phyloP scores from a whole-genome alignment of 2,888 invertebrate species.

The Mythimna loreyi region DNA sequence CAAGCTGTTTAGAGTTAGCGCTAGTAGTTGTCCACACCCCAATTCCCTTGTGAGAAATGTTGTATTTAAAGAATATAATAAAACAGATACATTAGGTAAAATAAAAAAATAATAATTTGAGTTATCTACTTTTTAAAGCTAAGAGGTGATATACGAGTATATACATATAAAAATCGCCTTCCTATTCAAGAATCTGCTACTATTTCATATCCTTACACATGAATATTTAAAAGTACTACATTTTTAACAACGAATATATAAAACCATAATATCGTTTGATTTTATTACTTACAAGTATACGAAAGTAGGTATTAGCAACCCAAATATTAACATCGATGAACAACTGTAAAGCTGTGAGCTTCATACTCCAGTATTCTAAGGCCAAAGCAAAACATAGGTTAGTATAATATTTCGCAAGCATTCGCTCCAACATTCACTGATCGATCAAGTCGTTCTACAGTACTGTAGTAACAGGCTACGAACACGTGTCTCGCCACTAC shows the following conservation, averaged over 20 bases:
- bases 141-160: no score
- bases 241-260: neutral
- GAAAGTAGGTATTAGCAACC: no score
- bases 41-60: no score
- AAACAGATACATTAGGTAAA: no score
- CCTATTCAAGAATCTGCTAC: neutral
- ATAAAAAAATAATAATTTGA: no score
- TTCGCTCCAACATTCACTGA: conserved; percentile 67
- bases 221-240: neutral
- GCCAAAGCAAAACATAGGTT: conserved; percentile 44
- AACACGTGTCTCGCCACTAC: conserved; percentile 57
- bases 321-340: conserved; percentile 10
- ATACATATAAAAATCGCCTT: neutral
- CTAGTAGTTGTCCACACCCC: no score
- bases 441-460: conserved; percentile 66
- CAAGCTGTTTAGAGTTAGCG: no score
- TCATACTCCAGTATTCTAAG: conserved; percentile 20
- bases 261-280: neutral
- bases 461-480: conserved; percentile 33
- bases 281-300: neutral
- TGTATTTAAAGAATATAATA: no score
- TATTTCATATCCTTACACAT: neutral
- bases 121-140: no score
- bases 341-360: neutral
- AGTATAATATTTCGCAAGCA: conserved; percentile 57